Evolutionary conservation across 2,888 invertebrate species (phyloP), one percentile per base, ranked within the genome.

Genomic region (Andrena chrysosceles): DNA sequence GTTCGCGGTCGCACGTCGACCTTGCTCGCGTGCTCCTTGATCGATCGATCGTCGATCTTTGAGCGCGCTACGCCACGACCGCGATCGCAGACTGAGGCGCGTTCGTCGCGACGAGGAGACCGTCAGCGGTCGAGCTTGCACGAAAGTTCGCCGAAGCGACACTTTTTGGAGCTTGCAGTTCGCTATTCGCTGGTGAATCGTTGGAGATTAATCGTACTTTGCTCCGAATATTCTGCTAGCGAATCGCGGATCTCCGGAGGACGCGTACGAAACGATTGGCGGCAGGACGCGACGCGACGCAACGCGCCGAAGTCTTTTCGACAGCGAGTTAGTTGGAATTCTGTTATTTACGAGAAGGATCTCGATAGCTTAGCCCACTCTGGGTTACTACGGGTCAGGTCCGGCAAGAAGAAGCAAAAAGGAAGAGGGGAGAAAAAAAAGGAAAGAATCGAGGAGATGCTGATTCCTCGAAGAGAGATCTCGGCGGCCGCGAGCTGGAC

Each of bases 381-480:
- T 42, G 42, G 42, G 33, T 52, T 42, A 48, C 20, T 4, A n/a
- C 26, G 16, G 64, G 35, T 23, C 48, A 10, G 13, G 23, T n/a
- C 23, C 20, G 56, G 59, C 20, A 33, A 35, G 52, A 35, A 42
- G 62, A 23, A 29, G 35, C 42, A 16, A 42, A 42, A 42, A 42
- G 60, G 20, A 10, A 10, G 48, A 75, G 74, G 48, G 74, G 74
- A 35, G 78, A 31, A 29, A 69, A 35, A 10, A 54, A 54, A 77
- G 31, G 48, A 71, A 71, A 75, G 75, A 79, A 71, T 80, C 82
- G 77, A 85, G 87, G 71, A 13, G 56, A 79, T 85, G 87, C 87
- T 89, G 77, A 85, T 87, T 87, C 89, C 89, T 89, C 85, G 86
- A 91, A 82, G 85, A 85, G 87, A 83, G 62, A 79, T 68, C 56